These are phyloP conservation scores for Danionella dracula DNA, from an alignment of 2,797 vertebrate genomes.

Conservation along the genomic window DNA sequence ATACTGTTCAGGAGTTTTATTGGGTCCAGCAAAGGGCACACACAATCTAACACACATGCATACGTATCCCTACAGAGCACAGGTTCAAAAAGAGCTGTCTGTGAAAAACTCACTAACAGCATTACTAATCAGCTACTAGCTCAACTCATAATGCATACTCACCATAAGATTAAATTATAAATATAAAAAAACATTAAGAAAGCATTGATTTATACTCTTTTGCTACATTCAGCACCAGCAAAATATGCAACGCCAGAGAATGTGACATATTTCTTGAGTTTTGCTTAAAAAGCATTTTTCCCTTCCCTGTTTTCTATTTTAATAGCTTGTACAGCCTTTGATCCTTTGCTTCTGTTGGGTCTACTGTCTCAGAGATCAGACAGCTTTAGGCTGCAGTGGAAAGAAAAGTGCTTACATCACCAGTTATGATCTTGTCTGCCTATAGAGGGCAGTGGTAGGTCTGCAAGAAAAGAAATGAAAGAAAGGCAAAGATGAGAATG, in stretches of 20 bases:
- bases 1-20: slow-evolving; percentile 25
- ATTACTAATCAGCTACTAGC: slow-evolving; percentile 10
- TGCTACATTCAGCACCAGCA: slow-evolving; percentile 5
- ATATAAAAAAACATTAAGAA: slow-evolving; percentile 31
- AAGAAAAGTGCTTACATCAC: slow-evolving; percentile 70
- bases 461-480: slow-evolving; percentile 3
- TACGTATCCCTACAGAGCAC: neutral
- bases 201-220: slow-evolving; percentile 5
- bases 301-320: slow-evolving; percentile 8
- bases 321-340: slow-evolving; percentile 19
- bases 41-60: slow-evolving; percentile 10
- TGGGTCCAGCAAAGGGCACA: slow-evolving; percentile 15
- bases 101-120: slow-evolving; percentile 24
- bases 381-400: slow-evolving; percentile 25
- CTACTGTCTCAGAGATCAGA: slow-evolving; percentile 24
- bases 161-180: neutral
- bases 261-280: slow-evolving; percentile 23
- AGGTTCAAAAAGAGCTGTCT: neutral
- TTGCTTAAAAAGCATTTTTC: slow-evolving; percentile 14
- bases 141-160: slow-evolving; percentile 5
- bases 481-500: slow-evolving; percentile 21
- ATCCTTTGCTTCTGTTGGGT: slow-evolving; percentile 16
- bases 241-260: slow-evolving; percentile 16
- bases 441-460: slow-evolving; percentile 75
- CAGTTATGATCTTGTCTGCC: slow-evolving; percentile 59